A percentile compares a stretch with the other conserved stretches of the same genome.
These are phyloP conservation scores for Epizoanthus stellaris DNA, from an alignment of 92 coral and sea anemone species.

Conservation along the genomic window DNA sequence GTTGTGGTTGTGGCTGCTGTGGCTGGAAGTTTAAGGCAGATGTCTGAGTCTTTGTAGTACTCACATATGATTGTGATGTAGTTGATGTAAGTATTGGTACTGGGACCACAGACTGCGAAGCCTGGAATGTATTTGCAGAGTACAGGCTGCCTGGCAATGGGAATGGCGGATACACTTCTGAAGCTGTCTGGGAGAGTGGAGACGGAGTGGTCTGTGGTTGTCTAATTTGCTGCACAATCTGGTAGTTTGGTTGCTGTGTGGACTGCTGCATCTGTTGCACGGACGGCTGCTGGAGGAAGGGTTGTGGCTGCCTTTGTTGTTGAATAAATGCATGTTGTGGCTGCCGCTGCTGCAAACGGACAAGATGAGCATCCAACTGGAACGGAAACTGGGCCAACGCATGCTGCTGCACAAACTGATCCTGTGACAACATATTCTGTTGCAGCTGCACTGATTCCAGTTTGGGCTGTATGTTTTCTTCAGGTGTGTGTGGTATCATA, in stretches of 20 bases:
- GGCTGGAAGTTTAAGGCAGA: conserved; percentile 79
- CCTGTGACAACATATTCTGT: conserved; percentile 72
- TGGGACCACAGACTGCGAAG: conserved; percentile 80
- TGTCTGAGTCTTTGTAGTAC: conserved; percentile 78
- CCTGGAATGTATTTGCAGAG: conserved; percentile 84
- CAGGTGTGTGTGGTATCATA: conserved; percentile 58
- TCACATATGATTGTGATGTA: conserved; percentile 81
- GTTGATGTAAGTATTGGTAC: conserved; percentile 83
- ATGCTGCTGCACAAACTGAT: conserved; percentile 72
- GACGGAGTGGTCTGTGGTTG: conserved; percentile 89
- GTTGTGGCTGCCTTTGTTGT: conserved; percentile 46
- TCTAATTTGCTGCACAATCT: conserved; percentile 66
- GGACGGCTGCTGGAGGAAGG: conserved; percentile 73
- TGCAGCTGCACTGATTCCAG: conserved; percentile 66
- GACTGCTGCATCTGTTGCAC: conserved; percentile 80
- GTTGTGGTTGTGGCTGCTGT: conserved; percentile 79
- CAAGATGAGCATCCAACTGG: conserved; percentile 65
- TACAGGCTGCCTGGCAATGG: conserved; percentile 74
- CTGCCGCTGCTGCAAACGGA: conserved; percentile 80
- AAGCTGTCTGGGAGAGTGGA: conserved; percentile 86
- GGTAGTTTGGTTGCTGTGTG: conserved; percentile 69
- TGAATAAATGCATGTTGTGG: conserved; percentile 51
- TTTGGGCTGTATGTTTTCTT: conserved; percentile 69
- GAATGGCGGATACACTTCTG: conserved; percentile 78
- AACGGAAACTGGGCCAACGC: conserved; percentile 69